A percentile compares a stretch with the other conserved stretches of the same genome.
Conservation (phyloP, 2,797 vertebrate genomes). For the Tolypeutes matacus region DNA sequence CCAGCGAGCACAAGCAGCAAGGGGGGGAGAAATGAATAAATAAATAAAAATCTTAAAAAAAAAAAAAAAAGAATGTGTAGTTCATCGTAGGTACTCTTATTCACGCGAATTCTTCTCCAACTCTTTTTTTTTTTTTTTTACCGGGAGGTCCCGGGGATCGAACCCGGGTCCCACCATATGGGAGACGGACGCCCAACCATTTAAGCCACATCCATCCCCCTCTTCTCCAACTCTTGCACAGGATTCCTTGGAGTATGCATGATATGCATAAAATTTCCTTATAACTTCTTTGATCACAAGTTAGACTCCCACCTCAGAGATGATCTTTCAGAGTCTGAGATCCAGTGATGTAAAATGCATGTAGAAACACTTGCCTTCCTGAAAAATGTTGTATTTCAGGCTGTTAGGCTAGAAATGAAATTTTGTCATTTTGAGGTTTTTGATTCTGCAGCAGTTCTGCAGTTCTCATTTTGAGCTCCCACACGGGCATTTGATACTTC, state of each 20-base stretch:
- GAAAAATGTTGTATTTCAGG: neutral
- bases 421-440: neutral
- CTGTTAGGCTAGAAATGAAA: neutral
- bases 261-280: neutral
- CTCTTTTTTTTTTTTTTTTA: too few relatives aligned
- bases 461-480: neutral
- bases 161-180: too few relatives aligned
- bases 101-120: neutral
- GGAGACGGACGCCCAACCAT: too few relatives aligned
- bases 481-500: neutral
- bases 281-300: neutral
- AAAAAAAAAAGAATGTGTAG: neutral
- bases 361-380: neutral
- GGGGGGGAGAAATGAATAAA: too few relatives aligned
- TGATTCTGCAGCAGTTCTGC: neutral
- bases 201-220: too few relatives aligned
- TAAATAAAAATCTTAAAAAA: too few relatives aligned
- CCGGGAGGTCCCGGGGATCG: too few relatives aligned
- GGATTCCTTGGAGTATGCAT: neutral
- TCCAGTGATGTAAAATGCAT: neutral
- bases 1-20: too few relatives aligned
- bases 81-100: neutral
- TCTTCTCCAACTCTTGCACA: neutral
- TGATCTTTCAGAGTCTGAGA: neutral
- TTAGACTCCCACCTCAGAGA: neutral